These are phyloP conservation scores for Spilarctia lutea DNA, from an alignment of 2,888 invertebrate species.

Conservation along the genomic window DNA sequence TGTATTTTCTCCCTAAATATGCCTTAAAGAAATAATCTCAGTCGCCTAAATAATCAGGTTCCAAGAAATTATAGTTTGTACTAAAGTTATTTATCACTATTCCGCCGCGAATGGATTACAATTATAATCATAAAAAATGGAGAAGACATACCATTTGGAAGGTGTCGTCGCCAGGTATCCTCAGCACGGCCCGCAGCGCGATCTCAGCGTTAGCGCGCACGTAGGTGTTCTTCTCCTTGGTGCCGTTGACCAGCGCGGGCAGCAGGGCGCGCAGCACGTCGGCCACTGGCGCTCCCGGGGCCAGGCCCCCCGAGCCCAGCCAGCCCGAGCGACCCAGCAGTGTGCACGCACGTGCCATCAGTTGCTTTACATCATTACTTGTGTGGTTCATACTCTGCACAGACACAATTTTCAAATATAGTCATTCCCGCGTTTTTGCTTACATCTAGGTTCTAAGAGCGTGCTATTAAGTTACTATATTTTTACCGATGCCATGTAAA, in stretches of 20 bases:
- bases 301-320: constrained; percentile 33
- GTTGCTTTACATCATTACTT: constrained; percentile 97
- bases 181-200: constrained; percentile 94
- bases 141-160: constrained; percentile 88
- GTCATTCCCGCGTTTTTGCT: background rate
- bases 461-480: no score
- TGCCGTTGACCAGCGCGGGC: constrained; percentile 98
- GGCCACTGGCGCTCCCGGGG: constrained; percentile 62
- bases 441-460: no score
- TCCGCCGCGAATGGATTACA: background rate
- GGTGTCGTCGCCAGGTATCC: constrained; percentile 91
- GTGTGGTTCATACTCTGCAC: constrained; percentile 95
- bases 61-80: no score
- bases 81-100: no score
- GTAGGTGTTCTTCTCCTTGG: constrained; percentile 98
- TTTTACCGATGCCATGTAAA: no score
- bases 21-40: no score
- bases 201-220: constrained; percentile 98
- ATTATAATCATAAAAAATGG: background rate
- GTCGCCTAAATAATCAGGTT: no score
- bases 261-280: constrained; percentile 92
- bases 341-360: constrained; percentile 93
- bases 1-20: no score
- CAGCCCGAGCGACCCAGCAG: constrained; percentile 87
- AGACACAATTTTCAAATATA: background rate